These are phyloP conservation scores for Lasioglossum marginatum DNA, from an alignment of 2,888 invertebrate genomes.

Conservation along the genomic window DNA sequence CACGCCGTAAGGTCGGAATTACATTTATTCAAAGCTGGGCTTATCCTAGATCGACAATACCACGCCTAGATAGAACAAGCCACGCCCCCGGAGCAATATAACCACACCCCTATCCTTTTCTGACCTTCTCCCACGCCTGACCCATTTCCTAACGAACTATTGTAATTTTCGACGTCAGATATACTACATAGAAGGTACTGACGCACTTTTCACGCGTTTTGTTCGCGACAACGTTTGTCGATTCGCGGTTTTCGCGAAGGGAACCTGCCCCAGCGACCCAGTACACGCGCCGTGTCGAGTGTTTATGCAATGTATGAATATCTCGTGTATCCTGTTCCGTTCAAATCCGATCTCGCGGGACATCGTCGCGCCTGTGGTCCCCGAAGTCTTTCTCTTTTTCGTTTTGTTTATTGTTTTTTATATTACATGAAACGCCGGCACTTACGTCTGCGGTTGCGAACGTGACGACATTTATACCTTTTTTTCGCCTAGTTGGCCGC, in stretches of 20 bases:
- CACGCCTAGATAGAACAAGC: neutral
- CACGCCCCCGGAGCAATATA: neutral
- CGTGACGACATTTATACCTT: conserved; percentile 67
- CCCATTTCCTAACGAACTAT: neutral
- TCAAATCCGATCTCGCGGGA: neutral
- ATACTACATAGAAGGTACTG: neutral
- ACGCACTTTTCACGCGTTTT: neutral
- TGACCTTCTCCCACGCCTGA: neutral
- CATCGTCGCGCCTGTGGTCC: neutral
- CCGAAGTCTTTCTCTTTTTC: neutral
- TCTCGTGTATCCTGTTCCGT: conserved; percentile 30
- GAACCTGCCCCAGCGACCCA: neutral
- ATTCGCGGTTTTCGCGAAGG: neutral
- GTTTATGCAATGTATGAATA: conserved; percentile 54
- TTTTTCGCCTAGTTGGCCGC: conserved; percentile 67
- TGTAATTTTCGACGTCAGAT: neutral
- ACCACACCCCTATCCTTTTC: neutral
- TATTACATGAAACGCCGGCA: conserved; percentile 20
- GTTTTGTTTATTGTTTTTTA: no score
- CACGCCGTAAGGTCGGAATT: neutral
- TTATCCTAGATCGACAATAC: neutral
- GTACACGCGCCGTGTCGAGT: conserved; percentile 26
- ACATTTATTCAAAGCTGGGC: neutral
- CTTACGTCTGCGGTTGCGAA: conserved; percentile 59
- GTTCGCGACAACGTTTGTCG: neutral